These are phyloP conservation scores for Meteorus sp. DNA, from an alignment of 1,140 invertebrate genomes.

Conservation along the genomic window DNA sequence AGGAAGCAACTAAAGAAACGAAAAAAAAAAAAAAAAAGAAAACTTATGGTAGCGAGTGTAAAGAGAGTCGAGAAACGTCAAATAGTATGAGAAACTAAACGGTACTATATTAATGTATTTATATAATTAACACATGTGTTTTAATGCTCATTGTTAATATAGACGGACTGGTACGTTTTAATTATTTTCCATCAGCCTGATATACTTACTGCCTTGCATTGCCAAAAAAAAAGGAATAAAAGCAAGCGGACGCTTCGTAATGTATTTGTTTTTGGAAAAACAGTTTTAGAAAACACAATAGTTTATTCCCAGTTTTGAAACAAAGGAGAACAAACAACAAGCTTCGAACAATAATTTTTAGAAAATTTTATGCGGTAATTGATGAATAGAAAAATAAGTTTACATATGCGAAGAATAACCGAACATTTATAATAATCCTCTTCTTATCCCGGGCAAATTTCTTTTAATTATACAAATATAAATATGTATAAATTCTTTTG, in stretches of 20 bases:
- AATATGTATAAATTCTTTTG: constrained; percentile 1
- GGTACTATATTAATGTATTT: constrained; percentile 27
- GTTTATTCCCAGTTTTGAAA: background rate
- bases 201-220: constrained; percentile 46
- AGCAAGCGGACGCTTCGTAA: constrained; percentile 14
- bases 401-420: constrained; percentile 18
- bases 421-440: too few relatives aligned
- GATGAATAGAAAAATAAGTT: background rate
- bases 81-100: constrained; percentile 4
- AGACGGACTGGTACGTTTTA: constrained; percentile 55
- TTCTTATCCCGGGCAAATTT: constrained; percentile 1
- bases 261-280: constrained; percentile 2
- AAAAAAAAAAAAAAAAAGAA: too few relatives aligned
- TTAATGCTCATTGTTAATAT: constrained; percentile 44
- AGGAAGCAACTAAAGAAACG: background rate
- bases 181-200: constrained; percentile 21
- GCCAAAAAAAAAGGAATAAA: constrained; percentile 41
- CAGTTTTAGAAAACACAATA: background rate
- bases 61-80: constrained; percentile 5
- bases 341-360: constrained; percentile 5
- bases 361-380: constrained; percentile 5
- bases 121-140: constrained; percentile 35
- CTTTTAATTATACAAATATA: constrained; percentile 1
- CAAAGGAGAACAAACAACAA: background rate
- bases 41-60: background rate